These are phyloP conservation scores for Alouatta palliata DNA, from an alignment of 2,113 vertebrate species.

Conservation along the genomic window DNA sequence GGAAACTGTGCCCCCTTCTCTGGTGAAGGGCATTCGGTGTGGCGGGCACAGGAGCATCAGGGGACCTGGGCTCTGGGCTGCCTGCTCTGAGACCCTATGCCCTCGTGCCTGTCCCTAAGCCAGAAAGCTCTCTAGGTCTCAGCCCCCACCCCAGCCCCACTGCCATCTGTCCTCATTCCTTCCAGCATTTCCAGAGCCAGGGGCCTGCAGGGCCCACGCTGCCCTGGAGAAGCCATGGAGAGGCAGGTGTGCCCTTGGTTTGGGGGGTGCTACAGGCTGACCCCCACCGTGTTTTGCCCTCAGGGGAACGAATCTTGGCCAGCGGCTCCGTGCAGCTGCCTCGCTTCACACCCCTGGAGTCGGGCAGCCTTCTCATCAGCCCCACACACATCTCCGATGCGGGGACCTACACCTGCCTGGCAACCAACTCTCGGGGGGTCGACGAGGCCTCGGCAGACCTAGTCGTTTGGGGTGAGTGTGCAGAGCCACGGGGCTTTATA, in stretches of 20 bases:
- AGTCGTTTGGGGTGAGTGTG: conserved; percentile 94
- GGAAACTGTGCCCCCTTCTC: neutral
- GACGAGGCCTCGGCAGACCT: conserved; percentile 95
- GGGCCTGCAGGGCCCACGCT: neutral
- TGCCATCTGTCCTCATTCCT: fast-evolving
- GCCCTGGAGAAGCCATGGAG: fast-evolving
- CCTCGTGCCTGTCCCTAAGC: neutral
- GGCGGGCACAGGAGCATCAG: neutral
- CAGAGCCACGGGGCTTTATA: fast-evolving
- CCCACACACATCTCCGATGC: conserved; percentile 92
- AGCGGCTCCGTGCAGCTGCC: conserved; percentile 97
- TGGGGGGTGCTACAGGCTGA: neutral
- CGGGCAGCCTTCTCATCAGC: conserved; percentile 95
- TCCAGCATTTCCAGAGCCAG: neutral
- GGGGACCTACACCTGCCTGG: conserved; percentile 94
- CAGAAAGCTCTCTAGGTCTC: neutral
- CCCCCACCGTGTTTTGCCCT: fast-evolving
- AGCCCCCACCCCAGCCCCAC: neutral
- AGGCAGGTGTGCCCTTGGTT: fast-evolving
- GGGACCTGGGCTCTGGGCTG: neutral
- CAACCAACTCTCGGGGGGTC: conserved; percentile 95
- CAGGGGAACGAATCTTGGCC: conserved; percentile 95
- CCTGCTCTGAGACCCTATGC: neutral
- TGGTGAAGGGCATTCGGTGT: neutral
- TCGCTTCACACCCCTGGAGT: conserved; percentile 95